Conservation (phyloP, 2,113 vertebrate genomes). For the Chlamydotis undulata region DNA sequence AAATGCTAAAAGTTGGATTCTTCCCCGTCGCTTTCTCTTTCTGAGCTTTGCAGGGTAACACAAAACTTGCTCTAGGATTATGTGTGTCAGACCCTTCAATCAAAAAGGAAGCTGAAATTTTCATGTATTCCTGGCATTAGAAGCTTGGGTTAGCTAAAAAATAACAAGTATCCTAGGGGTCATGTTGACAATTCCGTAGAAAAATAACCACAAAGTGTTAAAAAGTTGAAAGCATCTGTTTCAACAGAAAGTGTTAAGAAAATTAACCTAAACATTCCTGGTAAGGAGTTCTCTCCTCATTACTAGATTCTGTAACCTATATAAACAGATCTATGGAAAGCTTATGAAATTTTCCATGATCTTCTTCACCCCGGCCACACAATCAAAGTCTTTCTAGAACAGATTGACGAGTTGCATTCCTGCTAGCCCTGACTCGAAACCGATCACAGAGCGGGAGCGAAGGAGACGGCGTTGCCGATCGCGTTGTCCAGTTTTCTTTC, state of each 20-base stretch:
- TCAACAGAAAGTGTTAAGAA: background rate
- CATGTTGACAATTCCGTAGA: background rate
- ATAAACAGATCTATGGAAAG: background rate
- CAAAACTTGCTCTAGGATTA: background rate
- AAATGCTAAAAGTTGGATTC: background rate
- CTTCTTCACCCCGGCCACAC: background rate
- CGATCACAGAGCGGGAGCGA: background rate
- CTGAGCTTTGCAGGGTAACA: background rate
- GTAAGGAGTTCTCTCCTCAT: background rate
- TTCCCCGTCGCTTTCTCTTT: background rate
- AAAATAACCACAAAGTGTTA: background rate
- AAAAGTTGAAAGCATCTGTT: background rate
- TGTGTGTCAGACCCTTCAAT: background rate
- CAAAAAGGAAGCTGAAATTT: background rate
- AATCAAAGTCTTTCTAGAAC: background rate
- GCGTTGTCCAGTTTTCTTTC: background rate
- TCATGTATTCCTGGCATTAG: background rate
- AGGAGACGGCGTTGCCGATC: background rate
- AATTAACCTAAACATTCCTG: slow-evolving; percentile 10
- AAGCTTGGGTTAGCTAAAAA: background rate
- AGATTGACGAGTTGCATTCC: background rate
- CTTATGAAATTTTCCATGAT: background rate
- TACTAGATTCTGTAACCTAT: background rate
- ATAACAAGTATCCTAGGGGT: background rate
- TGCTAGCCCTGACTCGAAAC: background rate